Conservation (phyloP, 1,140 invertebrate genomes). For the Zaprionus lachaisei region DNA sequence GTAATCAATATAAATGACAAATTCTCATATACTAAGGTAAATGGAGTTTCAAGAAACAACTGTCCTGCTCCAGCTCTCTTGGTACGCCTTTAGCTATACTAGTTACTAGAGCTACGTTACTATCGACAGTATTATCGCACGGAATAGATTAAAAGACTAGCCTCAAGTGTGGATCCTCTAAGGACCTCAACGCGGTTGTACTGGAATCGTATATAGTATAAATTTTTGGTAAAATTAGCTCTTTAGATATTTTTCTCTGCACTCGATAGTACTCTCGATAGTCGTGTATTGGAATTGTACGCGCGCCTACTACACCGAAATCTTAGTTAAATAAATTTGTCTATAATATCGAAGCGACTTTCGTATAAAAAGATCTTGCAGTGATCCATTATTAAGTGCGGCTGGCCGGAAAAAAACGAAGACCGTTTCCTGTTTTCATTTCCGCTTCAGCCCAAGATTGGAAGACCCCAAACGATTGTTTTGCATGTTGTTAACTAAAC, state of each 20-base stretch:
- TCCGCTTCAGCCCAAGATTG: slow-evolving; percentile 11
- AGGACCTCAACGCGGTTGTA: not conserved
- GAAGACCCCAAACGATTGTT: slow-evolving; percentile 70
- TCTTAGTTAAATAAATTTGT: slow-evolving; percentile 44
- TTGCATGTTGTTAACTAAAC: slow-evolving; percentile 51
- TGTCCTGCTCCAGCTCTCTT: not conserved
- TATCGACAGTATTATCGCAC: not conserved
- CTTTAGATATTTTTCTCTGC: not conserved
- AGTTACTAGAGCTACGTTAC: not conserved
- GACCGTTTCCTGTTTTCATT: not conserved
- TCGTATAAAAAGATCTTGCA: slow-evolving; percentile 4
- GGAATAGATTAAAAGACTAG: not conserved
- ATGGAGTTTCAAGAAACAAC: slow-evolving; percentile 8
- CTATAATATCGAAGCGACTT: slow-evolving; percentile 33
- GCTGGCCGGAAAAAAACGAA: not conserved
- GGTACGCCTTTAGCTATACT: not conserved
- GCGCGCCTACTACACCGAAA: slow-evolving; percentile 30
- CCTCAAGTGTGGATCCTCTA: not conserved
- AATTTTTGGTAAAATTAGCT: slow-evolving; percentile 1
- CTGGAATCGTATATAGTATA: not conserved
- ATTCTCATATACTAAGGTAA: not conserved
- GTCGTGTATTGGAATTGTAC: slow-evolving; percentile 51
- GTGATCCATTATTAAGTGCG: slow-evolving; percentile 3
- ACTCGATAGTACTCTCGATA: slow-evolving; percentile 11
- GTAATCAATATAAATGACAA: slow-evolving; percentile 11